These are phyloP conservation scores for Acleris sparsana DNA, from an alignment of 2,888 invertebrate species.

Conservation along the genomic window DNA sequence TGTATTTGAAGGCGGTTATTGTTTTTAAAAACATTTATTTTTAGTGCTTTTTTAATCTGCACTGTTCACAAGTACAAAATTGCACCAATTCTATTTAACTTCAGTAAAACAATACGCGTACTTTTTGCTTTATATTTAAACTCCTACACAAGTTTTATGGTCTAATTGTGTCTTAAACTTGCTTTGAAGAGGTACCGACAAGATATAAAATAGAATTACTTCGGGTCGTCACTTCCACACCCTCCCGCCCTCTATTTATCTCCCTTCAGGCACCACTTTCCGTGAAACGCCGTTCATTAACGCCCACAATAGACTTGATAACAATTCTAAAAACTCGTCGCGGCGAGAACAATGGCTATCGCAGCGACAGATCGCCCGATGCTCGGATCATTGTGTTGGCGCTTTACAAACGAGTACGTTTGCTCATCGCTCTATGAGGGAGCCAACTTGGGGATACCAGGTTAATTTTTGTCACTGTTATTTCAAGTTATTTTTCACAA, in stretches of 20 bases:
- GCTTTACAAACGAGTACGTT: conserved; percentile 35
- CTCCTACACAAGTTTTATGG: neutral
- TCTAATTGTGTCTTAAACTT: conserved; percentile 2
- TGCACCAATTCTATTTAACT: no score
- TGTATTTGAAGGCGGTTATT: no score
- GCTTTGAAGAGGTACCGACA: conserved; percentile 13
- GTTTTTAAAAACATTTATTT: no score
- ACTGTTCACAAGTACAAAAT: no score
- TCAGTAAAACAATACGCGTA: no score
- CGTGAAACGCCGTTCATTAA: conserved; percentile 66
- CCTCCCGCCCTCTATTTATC: conserved; percentile 52
- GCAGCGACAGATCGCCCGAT: conserved; percentile 49
- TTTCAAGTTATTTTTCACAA: neutral
- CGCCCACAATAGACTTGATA: conserved; percentile 66
- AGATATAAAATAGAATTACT: conserved; percentile 40
- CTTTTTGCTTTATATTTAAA: neutral
- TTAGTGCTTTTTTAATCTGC: no score
- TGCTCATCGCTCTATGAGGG: conserved; percentile 23
- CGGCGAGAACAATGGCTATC: conserved; percentile 46
- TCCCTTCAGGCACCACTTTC: conserved; percentile 55
- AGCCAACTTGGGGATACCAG: conserved; percentile 21
- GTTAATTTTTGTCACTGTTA: conserved; percentile 21
- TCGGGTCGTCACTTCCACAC: conserved; percentile 49
- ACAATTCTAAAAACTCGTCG: conserved; percentile 70
- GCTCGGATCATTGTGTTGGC: conserved; percentile 44